Evolutionary conservation across 2,113 vertebrate genomes (phyloP), one percentile per base, ranked within the genome.

Genomic region (Bufo bufo): DNA sequence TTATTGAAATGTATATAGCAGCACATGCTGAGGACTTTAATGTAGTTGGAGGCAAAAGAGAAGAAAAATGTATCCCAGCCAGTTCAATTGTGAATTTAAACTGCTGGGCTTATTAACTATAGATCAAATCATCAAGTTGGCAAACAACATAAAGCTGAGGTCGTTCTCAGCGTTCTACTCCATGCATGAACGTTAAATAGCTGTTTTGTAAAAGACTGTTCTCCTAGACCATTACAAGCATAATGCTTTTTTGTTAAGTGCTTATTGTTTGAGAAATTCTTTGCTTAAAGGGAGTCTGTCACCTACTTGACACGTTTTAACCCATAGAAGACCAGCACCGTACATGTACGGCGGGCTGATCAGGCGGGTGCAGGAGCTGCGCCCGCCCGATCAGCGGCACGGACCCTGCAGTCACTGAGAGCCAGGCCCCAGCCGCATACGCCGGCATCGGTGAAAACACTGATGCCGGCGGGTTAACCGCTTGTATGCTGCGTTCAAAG

Each of bases 41-140:
- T 87, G 79, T 33, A 82, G 65, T 87, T 87, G 52, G 23, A 74
- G 19, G 66, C 65, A 74, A 23, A 47, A 54, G 47, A 87, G 71
- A 16, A 87, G 65, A 74, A 87, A 66, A n/a, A 16, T 45, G 72
- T 33, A 82, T 74, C 33, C 33, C 63, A 58, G 61, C 54, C 19
- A 82, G 33, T 47, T 87, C 66, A 87, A 58, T 56, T 49, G 20
- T 49, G 52, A 54, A 87, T 74, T 74, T 87, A 49, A 82, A 80
- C 78, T 74, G 43, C 86, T 80, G 43, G 82, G 20, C 43, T 82
- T 87, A 82, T 82, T 72, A 82, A 61, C 43, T 4, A 80, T 59
- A 82, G 52, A 87, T 74, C 77, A 87, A 87, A 82, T 87, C 78
- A 87, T 87, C 54, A 87, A 61, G 78, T 16, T 87, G 78, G 50